Evolutionary conservation across 2,888 invertebrate species (phyloP).

Genomic region (Epinotia brunnichana): DNA sequence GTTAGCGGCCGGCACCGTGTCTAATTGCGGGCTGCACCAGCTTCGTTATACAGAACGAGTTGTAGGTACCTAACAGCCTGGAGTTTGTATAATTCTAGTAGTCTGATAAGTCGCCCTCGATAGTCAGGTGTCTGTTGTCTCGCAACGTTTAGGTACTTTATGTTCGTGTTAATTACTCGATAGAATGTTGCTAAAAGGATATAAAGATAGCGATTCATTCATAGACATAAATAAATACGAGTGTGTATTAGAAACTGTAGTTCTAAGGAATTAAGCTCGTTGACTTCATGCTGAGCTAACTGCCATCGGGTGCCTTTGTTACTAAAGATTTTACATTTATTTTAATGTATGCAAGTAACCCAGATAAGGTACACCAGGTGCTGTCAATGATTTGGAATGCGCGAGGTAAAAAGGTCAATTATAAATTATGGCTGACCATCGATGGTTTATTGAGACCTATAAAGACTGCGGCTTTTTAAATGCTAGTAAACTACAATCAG

Average conservation of each 20-base stretch:
- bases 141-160: constrained; percentile 37
- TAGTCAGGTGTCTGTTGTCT: constrained; percentile 62
- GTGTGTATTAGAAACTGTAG: constrained; percentile 1
- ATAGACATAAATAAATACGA: background rate
- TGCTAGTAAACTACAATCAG: constrained; percentile 47
- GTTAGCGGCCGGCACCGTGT: constrained; percentile 56
- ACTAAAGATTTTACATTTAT: constrained; percentile 29
- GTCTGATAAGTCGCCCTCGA: constrained; percentile 64
- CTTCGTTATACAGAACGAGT: constrained; percentile 63
- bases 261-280: constrained; percentile 1
- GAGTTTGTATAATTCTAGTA: constrained; percentile 59
- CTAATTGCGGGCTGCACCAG: constrained; percentile 58
- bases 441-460: constrained; percentile 51
- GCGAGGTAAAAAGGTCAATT: constrained; percentile 52
- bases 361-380: constrained; percentile 32
- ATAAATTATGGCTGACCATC: constrained; percentile 53
- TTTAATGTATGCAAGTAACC: constrained; percentile 37
- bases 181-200: constrained; percentile 5
- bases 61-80: constrained; percentile 56
- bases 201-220: constrained; percentile 17
- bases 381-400: constrained; percentile 36
- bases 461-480: constrained; percentile 53
- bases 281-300: constrained; percentile 9
- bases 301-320: constrained; percentile 21
- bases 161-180: constrained; percentile 12